Percentiles rank a stretch among this genome's conserved stretches.
phyloP scores from a whole-genome alignment of 2,113 vertebrate species.

The Hucho hucho region DNA sequence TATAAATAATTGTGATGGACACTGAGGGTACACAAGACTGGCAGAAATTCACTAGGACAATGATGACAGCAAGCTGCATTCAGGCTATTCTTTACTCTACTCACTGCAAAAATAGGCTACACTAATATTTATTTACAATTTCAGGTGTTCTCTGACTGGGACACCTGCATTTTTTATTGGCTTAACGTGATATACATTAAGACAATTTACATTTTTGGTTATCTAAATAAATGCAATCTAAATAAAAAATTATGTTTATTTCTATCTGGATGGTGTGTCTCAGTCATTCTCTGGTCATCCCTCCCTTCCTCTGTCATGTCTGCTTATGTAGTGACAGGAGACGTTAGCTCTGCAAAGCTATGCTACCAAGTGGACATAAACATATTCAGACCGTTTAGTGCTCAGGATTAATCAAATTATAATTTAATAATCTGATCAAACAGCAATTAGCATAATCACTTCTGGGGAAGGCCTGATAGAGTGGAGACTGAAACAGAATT shows the following conservation, averaged over 20 bases:
- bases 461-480: constrained; percentile 84
- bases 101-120: constrained; percentile 43
- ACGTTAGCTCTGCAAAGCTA: constrained; percentile 56
- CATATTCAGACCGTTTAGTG: constrained; percentile 82
- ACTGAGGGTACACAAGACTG: constrained; percentile 52
- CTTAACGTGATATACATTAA: too few species aligned
- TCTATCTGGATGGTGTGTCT: not conserved
- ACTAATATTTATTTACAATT: not conserved
- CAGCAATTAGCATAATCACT: constrained; percentile 93
- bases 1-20: constrained; percentile 69
- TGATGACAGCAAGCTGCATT: constrained; percentile 56
- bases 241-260: not conserved
- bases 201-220: too few species aligned
- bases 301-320: constrained; percentile 9
- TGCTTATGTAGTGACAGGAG: constrained; percentile 35
- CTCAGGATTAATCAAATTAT: constrained; percentile 88
- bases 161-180: too few species aligned
- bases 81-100: constrained; percentile 36
- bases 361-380: constrained; percentile 78
- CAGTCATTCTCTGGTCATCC: not conserved
- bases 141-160: too few species aligned
- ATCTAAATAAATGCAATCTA: too few species aligned
- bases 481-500: constrained; percentile 71
- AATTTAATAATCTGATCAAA: constrained; percentile 98
- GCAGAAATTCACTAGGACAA: constrained; percentile 26